phyloP scores from a whole-genome alignment of 2,888 invertebrate species.

The Nesidiocoris tenuis region DNA sequence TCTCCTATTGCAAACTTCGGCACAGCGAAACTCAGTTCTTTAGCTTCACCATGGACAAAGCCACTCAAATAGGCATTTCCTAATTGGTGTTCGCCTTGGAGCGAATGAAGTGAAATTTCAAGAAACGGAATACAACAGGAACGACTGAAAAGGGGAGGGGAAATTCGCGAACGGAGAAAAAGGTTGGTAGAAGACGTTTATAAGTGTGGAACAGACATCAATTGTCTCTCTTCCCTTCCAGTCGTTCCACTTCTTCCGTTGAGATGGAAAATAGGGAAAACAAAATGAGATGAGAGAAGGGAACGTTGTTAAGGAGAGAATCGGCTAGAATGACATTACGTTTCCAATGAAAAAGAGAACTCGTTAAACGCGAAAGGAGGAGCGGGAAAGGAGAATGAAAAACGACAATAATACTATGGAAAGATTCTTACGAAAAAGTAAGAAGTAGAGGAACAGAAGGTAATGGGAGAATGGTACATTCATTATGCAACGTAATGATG shows the following conservation, averaged over 20 bases:
- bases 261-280: background rate
- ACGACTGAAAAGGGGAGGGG: background rate
- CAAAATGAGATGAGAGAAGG: background rate
- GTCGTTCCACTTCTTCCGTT: background rate
- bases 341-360: background rate
- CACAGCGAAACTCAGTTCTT: too few species aligned
- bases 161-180: background rate
- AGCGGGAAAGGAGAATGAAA: background rate
- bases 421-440: background rate
- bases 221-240: background rate
- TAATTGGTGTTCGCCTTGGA: background rate
- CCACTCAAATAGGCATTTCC: background rate
- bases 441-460: background rate
- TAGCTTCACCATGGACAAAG: background rate
- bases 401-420: background rate
- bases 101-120: background rate
- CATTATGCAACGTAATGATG: background rate
- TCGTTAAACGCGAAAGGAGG: background rate
- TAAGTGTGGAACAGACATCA: background rate
- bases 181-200: background rate
- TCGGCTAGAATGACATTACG: background rate
- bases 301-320: background rate
- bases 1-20: too few species aligned
- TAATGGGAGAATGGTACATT: background rate
- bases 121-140: background rate